phyloP scores from a whole-genome alignment of 2,888 invertebrate species.

The Dexiosoma caninum region DNA sequence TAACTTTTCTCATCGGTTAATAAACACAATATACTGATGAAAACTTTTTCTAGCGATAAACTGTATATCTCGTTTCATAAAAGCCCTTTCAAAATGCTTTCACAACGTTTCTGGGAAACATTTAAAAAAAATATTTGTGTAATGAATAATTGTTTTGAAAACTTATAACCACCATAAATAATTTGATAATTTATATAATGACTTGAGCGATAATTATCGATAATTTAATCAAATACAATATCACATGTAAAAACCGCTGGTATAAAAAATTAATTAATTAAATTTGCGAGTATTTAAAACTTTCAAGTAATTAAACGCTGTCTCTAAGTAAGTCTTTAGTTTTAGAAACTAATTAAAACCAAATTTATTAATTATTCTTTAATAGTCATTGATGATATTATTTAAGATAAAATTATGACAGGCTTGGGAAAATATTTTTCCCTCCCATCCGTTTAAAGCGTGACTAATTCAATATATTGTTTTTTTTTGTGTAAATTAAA shows the following conservation, averaged over 20 bases:
- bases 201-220: constrained; percentile 6
- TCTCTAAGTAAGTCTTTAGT: background rate
- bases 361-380: background rate
- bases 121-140: background rate
- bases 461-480: constrained; percentile 10
- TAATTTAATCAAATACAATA: too few relatives aligned
- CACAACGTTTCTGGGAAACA: background rate
- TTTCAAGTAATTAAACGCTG: background rate
- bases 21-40: too few relatives aligned
- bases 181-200: constrained; percentile 3
- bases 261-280: constrained; percentile 23
- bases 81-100: too few relatives aligned
- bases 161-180: background rate
- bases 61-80: too few relatives aligned
- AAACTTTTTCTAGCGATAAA: too few relatives aligned
- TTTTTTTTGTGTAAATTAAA: constrained; percentile 15
- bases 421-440: background rate
- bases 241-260: background rate
- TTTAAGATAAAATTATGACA: background rate
- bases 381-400: too few relatives aligned
- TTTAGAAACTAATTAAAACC: background rate
- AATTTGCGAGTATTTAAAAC: constrained; percentile 7
- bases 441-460: constrained; percentile 15
- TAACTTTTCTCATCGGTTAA: too few relatives aligned
- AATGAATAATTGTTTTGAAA: background rate